Evolutionary conservation across 2,797 vertebrate species (phyloP).

Genomic region (Sardinella longiceps): DNA sequence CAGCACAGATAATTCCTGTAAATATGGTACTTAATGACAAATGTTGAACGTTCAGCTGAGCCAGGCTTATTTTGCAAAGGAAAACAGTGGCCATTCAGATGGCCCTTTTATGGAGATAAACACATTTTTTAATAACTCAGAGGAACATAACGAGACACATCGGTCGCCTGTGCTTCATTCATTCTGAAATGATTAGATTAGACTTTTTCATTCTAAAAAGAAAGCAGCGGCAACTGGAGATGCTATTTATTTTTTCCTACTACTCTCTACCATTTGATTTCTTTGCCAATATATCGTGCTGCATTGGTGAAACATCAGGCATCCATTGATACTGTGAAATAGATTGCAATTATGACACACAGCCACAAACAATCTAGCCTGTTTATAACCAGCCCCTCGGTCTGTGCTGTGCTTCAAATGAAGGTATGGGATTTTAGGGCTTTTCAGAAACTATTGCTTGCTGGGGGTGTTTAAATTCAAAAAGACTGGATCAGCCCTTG

Average conservation of each 20-base stretch:
- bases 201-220: background rate
- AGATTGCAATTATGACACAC: background rate
- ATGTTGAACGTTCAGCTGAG: background rate
- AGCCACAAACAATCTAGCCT: background rate
- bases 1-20: background rate
- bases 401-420: no score
- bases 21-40: background rate
- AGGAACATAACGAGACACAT: background rate
- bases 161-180: background rate
- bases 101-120: conserved; percentile 8
- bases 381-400: no score
- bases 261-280: background rate
- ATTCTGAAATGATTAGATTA: conserved; percentile 20
- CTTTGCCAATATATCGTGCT: background rate
- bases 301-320: background rate
- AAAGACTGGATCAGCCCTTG: no score
- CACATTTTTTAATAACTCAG: conserved; percentile 16
- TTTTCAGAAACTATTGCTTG: no score
- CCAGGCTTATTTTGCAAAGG: background rate
- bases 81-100: background rate
- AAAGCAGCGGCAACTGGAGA: background rate
- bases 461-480: no score
- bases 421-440: no score
- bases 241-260: background rate
- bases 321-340: background rate